A percentile compares a stretch with the other conserved stretches of the same genome.
Evolutionary conservation across 2,797 vertebrate species (phyloP).

Genomic region (Ambastaia sidthimunki): DNA sequence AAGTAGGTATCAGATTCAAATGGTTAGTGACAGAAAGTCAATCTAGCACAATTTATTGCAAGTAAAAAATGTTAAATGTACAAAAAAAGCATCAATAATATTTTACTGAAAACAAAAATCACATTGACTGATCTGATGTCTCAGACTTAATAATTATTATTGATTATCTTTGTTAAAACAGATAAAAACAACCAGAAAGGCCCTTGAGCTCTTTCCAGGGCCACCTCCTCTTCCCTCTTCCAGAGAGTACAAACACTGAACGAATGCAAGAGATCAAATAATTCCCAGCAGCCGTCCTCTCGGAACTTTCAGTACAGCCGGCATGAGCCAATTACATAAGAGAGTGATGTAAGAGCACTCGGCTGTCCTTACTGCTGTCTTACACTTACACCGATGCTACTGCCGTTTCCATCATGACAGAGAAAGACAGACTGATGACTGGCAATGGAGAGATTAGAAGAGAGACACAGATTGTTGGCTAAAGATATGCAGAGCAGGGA

Average conservation of each 20-base stretch:
- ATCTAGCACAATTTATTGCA: too few relatives aligned
- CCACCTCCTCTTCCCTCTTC: not conserved
- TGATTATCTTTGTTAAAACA: not conserved
- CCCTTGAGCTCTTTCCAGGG: not conserved
- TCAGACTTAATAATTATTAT: not conserved
- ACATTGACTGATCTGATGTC: too few relatives aligned
- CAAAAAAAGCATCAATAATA: too few relatives aligned
- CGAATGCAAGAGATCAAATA: slow-evolving; percentile 28
- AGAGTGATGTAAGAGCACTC: slow-evolving; percentile 40
- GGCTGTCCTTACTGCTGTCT: slow-evolving; percentile 22
- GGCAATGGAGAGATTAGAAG: not conserved
- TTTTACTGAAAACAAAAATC: too few relatives aligned
- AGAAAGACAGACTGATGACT: slow-evolving; percentile 15
- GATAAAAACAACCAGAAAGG: not conserved
- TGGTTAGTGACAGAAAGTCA: too few relatives aligned
- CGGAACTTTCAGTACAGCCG: slow-evolving; percentile 29
- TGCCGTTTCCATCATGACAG: slow-evolving; percentile 63
- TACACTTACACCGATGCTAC: slow-evolving; percentile 74
- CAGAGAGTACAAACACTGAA: slow-evolving; percentile 19
- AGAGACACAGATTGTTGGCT: slow-evolving; percentile 7
- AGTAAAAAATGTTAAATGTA: too few relatives aligned
- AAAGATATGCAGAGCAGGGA: slow-evolving; percentile 1
- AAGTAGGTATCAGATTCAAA: too few relatives aligned
- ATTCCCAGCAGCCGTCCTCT: slow-evolving; percentile 32
- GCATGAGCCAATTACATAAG: slow-evolving; percentile 48